Evolutionary conservation across 2,113 vertebrate genomes (phyloP), one percentile per base, ranked within the genome.

Genomic region (Lamprologus lemairii): DNA sequence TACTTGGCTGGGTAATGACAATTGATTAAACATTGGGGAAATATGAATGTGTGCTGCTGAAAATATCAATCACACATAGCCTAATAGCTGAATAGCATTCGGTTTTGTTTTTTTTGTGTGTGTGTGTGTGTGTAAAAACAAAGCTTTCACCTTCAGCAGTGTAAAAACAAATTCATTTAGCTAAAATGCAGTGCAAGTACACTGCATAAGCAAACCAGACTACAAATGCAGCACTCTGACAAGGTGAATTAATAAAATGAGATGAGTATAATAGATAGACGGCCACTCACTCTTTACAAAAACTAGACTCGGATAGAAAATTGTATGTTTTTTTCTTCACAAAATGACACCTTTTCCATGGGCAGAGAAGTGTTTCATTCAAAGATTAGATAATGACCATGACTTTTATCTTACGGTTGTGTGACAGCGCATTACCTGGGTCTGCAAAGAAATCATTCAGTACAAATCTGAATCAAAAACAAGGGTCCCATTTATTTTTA

Each of bases 21-120:
- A 96, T 94, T 91, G 94, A 96, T 96, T 94, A 91, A 92, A 93
- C 90, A 91, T 21, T 81, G 85, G 58, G 85, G 84, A 81, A 85
- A 88, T 93, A 90, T 92, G 82, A 92, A 88, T 88, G 57, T 82
- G 81, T 2, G 9, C 40, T 45, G 65, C 49, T 60, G 82, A 92
- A 94, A 89, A 87, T 91, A 94, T 93, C 83, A 89, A 94, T 91
- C 89, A 92, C 60, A 80, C 13, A 82, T 65, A 54, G 82, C 68
- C 75, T 89, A 82, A 84, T 87, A 85, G 89, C 81, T 60, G 65
- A 89, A 90, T 53, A 55, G 47, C 60, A 80, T 84, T 81, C n/a
- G 57, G 31, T 73, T 85, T 88, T 93, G 2, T 7, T 7, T 33
- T 33, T 33, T 31, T n/a, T n/a, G n/a, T n/a, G n/a, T 7, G 28